Conservation (phyloP, 2,888 invertebrate species). For the Morpho achilles region DNA sequence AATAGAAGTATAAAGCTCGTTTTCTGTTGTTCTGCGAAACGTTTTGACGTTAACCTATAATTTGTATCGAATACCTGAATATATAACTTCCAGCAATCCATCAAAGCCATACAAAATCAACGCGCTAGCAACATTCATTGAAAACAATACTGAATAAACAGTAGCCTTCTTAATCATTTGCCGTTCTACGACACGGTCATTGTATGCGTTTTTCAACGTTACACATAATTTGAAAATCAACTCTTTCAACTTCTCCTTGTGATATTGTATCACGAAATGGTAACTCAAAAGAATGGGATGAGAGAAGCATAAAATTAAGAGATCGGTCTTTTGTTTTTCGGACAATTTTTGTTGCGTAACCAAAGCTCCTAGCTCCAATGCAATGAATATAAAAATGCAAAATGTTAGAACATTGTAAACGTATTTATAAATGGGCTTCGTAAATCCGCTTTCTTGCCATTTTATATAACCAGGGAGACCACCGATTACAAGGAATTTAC, state of each 20-base stretch:
- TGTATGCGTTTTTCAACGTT: slow-evolving; percentile 37
- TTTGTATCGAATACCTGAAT: slow-evolving; percentile 21
- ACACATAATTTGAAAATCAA: slow-evolving; percentile 35
- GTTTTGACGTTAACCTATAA: no score
- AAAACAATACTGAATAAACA: slow-evolving; percentile 32
- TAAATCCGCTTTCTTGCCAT: slow-evolving; percentile 37
- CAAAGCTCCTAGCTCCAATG: slow-evolving; percentile 34
- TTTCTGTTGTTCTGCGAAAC: no score
- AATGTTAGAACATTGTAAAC: slow-evolving; percentile 29
- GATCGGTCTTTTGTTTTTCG: slow-evolving; percentile 33
- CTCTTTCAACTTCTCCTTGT: slow-evolving; percentile 29
- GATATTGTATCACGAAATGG: slow-evolving; percentile 28
- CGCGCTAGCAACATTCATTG: slow-evolving; percentile 6
- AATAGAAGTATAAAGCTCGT: no score
- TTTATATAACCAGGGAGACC: slow-evolving; percentile 34
- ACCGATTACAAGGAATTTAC: slow-evolving; percentile 20
- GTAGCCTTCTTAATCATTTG: slow-evolving; percentile 41
- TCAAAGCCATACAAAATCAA: slow-evolving; percentile 34
- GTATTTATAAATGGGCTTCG: slow-evolving; percentile 27
- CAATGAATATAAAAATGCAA: slow-evolving; percentile 31
- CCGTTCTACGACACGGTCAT: slow-evolving; percentile 41
- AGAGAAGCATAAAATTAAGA: slow-evolving; percentile 34
- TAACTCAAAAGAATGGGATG: slow-evolving; percentile 38
- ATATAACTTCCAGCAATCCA: slow-evolving; percentile 30
- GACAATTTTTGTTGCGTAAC: slow-evolving; percentile 35